Conservation (phyloP, 2,888 invertebrate species). For the Lochmaea capreae region DNA sequence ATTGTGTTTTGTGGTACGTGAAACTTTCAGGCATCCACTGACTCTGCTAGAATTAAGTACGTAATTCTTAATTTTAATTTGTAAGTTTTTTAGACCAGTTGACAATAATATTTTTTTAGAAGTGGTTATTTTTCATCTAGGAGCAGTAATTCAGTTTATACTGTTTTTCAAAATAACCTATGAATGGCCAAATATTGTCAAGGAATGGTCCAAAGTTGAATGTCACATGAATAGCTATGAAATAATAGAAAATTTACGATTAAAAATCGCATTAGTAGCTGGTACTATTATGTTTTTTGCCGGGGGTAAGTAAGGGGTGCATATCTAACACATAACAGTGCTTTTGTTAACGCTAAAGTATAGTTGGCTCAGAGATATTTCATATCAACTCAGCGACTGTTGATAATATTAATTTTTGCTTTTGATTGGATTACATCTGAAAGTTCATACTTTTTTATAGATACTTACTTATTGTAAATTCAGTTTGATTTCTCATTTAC, state of each 20-base stretch:
- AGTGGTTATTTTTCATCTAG: conserved; percentile 28
- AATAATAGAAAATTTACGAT: conserved; percentile 23
- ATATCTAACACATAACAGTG: no score
- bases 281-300: conserved; percentile 20
- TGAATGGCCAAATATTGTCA: conserved; percentile 31
- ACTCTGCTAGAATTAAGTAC: conserved; percentile 32
- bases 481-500: no score
- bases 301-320: conserved; percentile 12
- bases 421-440: no score
- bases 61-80: conserved; percentile 1
- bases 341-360: no score
- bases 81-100: neutral
- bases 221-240: conserved; percentile 31
- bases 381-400: no score
- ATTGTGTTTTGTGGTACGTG: conserved; percentile 24
- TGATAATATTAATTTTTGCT: no score
- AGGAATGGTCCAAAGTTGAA: conserved; percentile 34
- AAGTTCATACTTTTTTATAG: no score
- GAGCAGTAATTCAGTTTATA: conserved; percentile 27
- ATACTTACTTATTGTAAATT: no score
- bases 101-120: conserved; percentile 23
- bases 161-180: conserved; percentile 30
- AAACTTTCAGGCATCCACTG: conserved; percentile 18
- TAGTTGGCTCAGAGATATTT: no score
- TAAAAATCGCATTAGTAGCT: conserved; percentile 20